Conservation (phyloP, 2,888 invertebrate genomes). For the Spodoptera exigua region DNA sequence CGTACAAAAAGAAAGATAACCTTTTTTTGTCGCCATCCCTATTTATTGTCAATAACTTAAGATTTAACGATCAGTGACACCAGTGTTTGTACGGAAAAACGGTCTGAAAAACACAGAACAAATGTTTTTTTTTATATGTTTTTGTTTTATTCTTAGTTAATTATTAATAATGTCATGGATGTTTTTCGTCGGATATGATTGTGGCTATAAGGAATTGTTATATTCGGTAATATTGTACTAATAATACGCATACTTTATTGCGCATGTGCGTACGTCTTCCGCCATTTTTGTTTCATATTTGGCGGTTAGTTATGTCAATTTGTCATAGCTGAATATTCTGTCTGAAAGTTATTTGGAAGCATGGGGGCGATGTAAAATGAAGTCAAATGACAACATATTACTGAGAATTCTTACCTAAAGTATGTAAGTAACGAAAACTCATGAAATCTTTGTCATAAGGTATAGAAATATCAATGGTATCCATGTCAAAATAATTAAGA, state of each 20-base stretch:
- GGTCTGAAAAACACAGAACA: conserved; percentile 11
- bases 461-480: conserved; percentile 32
- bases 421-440: conserved; percentile 26
- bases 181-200: no score
- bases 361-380: no score
- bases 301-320: no score
- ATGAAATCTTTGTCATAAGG: conserved; percentile 15
- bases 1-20: no score
- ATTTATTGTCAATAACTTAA: conserved; percentile 21
- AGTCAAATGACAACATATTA: neutral
- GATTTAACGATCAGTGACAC: conserved; percentile 27
- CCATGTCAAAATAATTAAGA: conserved; percentile 38
- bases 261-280: no score
- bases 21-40: neutral
- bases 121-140: conserved; percentile 1
- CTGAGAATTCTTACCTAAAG: neutral
- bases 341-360: no score
- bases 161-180: no score
- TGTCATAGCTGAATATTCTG: no score
- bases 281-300: no score
- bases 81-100: conserved; percentile 10
- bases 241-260: no score
- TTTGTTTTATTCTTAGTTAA: neutral
- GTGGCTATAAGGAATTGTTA: no score
- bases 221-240: no score